Conservation (phyloP, 2,888 invertebrate species). For the Napeogenes inachia region DNA sequence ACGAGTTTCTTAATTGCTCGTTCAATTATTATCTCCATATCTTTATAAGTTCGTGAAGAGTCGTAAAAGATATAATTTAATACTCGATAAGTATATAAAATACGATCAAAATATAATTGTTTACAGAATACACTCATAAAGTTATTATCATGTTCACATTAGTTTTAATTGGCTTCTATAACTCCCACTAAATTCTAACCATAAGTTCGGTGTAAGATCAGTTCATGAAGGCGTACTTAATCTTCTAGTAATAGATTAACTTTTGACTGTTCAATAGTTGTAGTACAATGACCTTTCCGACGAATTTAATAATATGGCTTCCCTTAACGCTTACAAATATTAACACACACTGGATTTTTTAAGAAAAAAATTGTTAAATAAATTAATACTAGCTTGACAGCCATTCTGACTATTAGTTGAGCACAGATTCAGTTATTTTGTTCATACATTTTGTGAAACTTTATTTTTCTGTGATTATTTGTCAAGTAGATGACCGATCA, state of each 20-base stretch:
- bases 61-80: no score
- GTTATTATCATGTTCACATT: no score
- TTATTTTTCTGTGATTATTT: no score
- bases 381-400: no score
- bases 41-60: not conserved
- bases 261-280: conserved; percentile 46
- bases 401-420: no score
- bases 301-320: conserved; percentile 53
- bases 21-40: conserved; percentile 1
- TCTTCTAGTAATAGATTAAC: conserved; percentile 63
- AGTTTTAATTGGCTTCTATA: no score
- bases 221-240: conserved; percentile 55
- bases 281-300: conserved; percentile 52
- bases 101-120: not conserved
- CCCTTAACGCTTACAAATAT: conserved; percentile 59
- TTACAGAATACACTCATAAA: no score
- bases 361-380: no score
- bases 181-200: conserved; percentile 36
- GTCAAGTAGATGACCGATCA: no score
- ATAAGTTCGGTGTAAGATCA: conserved; percentile 41
- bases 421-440: no score
- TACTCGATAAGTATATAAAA: no score
- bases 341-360: conserved; percentile 8
- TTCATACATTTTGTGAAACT: no score
- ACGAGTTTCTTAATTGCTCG: conserved; percentile 6